A percentile compares a stretch with the other conserved stretches of the same genome.
Conservation (phyloP, 2,888 invertebrate genomes). For the Hypercompe scribonia region DNA sequence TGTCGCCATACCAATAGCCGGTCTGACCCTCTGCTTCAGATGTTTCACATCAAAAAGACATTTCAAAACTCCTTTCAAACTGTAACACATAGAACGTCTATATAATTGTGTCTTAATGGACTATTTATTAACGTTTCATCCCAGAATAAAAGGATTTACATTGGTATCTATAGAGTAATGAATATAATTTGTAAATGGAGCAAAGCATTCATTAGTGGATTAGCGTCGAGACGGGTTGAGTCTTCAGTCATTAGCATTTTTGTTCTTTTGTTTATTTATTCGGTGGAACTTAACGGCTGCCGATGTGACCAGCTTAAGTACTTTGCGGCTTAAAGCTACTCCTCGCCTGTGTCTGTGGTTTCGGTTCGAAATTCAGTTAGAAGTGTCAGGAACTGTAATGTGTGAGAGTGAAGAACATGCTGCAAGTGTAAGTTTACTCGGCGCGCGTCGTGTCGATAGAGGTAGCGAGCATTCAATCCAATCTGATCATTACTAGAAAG, state of each 20-base stretch:
- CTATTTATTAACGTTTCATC: neutral
- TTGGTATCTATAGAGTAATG: neutral
- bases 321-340: constrained; percentile 18
- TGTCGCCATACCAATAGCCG: too few relatives aligned
- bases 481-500: too few relatives aligned
- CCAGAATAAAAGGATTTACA: neutral
- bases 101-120: neutral
- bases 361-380: neutral
- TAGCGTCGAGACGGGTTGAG: neutral
- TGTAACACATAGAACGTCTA: neutral
- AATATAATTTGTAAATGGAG: constrained; percentile 1
- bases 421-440: neutral
- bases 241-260: constrained; percentile 21
- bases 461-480: too few relatives aligned
- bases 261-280: constrained; percentile 4
- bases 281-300: constrained; percentile 21
- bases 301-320: constrained; percentile 24
- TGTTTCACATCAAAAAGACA: neutral
- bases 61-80: neutral
- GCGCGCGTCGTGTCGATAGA: too few relatives aligned
- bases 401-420: neutral
- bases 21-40: too few relatives aligned
- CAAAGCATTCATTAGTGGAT: neutral
- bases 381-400: neutral
- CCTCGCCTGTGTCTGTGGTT: neutral